Evolutionary conservation across 1,140 invertebrate genomes (phyloP), one percentile per base, ranked within the genome.

Genomic region (Gryon sp.): DNA sequence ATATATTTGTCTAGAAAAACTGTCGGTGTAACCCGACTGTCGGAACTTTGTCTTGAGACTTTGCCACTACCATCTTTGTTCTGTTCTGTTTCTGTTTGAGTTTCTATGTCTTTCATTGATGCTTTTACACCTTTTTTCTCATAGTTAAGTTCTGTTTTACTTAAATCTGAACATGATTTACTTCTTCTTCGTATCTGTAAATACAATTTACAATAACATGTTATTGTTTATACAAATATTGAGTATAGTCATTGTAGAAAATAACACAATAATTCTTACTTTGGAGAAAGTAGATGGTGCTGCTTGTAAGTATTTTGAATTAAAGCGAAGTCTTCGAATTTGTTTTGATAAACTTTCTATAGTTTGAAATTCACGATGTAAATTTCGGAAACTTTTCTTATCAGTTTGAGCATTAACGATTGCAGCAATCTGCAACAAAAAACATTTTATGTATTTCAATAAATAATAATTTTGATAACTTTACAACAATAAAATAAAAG

Each of bases 151-250:
- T 59, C 85, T 48, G 82, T 70, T 43, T 82, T 89, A 59, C 90
- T 89, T 63, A 93, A 90, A 73, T 92, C 90, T 0, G 92, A 91
- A 77, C 92, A 93, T n/a, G 92, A 93, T 68, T 89, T 90, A 11
- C 91, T 88, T 50, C 91, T 84, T 16, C 90, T 86, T 11, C 60
- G 53, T 48, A 63, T 48, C 76, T 78, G 40, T 4, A 69, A 59
- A 50, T 3, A 48, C 5, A 45, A 6, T 45, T 45, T 24, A 45
- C n/a, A n/a, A n/a, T n/a, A 26, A 18, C 38, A 40, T n/a, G 2
- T 22, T 24, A 3, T n/a, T 26, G 11, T 22, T 28, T 15, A 1
- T 28, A 48, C 8, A 19, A 14, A n/a, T n/a, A n/a, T n/a, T n/a
- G n/a, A n/a, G n/a, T n/a, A n/a, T n/a, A n/a, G n/a, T n/a, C n/a